phyloP scores from a whole-genome alignment of 2,888 invertebrate genomes.

The Tenthredo distinguenda region DNA sequence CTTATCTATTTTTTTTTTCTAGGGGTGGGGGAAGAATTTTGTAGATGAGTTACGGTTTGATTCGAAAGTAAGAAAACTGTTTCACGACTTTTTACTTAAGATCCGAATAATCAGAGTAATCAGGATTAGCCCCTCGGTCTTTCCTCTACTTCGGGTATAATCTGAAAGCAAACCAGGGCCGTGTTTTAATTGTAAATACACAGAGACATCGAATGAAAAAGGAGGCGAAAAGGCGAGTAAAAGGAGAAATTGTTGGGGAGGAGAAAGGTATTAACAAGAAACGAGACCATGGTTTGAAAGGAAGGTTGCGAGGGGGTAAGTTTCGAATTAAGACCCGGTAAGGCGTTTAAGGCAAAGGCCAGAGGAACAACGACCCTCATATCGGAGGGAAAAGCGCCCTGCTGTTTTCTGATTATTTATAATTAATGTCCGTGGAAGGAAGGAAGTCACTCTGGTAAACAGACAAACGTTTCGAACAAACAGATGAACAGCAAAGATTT shows the following conservation, averaged over 20 bases:
- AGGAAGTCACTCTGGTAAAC: constrained; percentile 22
- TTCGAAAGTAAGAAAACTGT: background rate
- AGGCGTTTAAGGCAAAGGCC: constrained; percentile 21
- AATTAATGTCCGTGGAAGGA: constrained; percentile 22
- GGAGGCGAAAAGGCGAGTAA: background rate
- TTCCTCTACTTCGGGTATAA: background rate
- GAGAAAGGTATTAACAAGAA: constrained; percentile 23
- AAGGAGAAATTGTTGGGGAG: background rate
- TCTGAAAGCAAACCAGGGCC: constrained; percentile 16
- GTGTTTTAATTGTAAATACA: constrained; percentile 22
- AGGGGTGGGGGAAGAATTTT: no score
- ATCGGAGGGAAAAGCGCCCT: background rate
- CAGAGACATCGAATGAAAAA: constrained; percentile 16
- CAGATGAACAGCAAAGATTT: constrained; percentile 30
- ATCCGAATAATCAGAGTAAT: background rate
- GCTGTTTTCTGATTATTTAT: constrained; percentile 33
- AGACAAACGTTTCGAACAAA: constrained; percentile 27
- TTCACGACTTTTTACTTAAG: background rate
- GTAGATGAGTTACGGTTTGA: background rate
- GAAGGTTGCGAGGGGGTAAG: background rate
- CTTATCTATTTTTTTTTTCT: background rate
- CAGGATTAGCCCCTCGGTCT: background rate
- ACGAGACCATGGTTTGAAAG: background rate
- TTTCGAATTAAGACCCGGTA: constrained; percentile 43
- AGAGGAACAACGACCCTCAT: constrained; percentile 10